Base-by-base conservation (phyloP, 2,888 invertebrate genomes). In the Neoaliturus tenellus region DNA sequence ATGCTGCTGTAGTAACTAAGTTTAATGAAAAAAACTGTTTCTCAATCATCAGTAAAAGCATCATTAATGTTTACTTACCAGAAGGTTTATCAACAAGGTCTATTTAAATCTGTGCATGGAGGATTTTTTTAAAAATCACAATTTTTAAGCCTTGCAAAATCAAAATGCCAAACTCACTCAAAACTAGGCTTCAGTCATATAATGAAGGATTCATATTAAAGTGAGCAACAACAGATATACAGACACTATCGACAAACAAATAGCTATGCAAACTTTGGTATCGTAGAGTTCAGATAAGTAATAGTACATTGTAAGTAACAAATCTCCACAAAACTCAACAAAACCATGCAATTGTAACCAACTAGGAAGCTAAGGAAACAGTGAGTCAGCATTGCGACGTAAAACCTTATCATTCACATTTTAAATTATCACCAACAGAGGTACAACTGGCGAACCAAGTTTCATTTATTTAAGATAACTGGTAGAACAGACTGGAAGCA, bases 171-270 rank as follows among this genome's bases (percentile, higher is more conserved):
- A 55, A 55, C 20, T 5, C 55, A 55, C 20, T 62, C 14, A 28
- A 28, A 5, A 20, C 1, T 28, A 62, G 62, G 28, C 20, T 12
- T 62, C 5, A 28, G 8, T 17, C 25, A 31, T 3, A 23, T 51
- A 20, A 23, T 51, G 20, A 51, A 4, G 4, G 14, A 62, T 17
- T 75, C 44, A 75, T 75, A 75, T 75, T 44, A 75, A 25, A 23
- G 73, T 75, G 35, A 75, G 73, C 28, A 75, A 75, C 44, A 75
- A n/a, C 28, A 75, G 44, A 75, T 75, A 75, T 1, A 75, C 73
- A 25, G 73, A 75, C 25, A 75, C 39, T 75, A 75, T 75, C 17
- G 73, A 75, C 17, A 75, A 20, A 44, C 73, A 75, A 44, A 75
- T 75, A 5, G 73, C 17, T 23, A 75, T 44, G 28, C 73, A 75